Evolutionary conservation across 1,140 invertebrate species (phyloP).

Genomic region (Chionoecetes opilio): DNA sequence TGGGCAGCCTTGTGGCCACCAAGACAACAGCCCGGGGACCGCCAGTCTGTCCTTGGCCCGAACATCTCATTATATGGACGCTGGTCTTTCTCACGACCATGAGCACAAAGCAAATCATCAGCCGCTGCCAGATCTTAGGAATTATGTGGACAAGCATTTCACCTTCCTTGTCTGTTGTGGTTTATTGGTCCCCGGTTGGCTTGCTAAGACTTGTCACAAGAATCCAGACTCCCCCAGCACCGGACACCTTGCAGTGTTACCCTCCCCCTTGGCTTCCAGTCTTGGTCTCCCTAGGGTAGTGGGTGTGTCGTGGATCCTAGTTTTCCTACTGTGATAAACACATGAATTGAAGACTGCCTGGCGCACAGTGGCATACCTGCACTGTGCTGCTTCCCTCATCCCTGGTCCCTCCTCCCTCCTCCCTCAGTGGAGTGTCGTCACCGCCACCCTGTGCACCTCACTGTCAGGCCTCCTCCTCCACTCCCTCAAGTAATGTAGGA

Average conservation of each 20-base stretch:
- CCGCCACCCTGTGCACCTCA: neutral
- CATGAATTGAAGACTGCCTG: neutral
- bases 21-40: neutral
- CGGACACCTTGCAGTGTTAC: neutral
- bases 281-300: neutral
- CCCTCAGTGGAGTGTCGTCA: neutral
- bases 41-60: too few relatives aligned
- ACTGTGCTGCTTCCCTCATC: neutral
- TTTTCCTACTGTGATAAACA: conserved; percentile 20
- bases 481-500: neutral
- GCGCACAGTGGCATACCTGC: neutral
- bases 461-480: neutral
- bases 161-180: too few relatives aligned
- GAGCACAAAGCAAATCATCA: too few relatives aligned
- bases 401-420: too few relatives aligned
- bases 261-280: neutral
- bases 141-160: too few relatives aligned
- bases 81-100: too few relatives aligned
- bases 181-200: too few relatives aligned
- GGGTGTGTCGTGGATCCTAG: neutral
- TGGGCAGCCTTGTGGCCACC: neutral
- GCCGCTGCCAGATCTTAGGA: too few relatives aligned
- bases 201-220: too few relatives aligned
- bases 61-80: too few relatives aligned
- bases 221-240: too few relatives aligned